These are phyloP conservation scores for Triplophysa rosa DNA, from an alignment of 2,113 vertebrate genomes.

Conservation along the genomic window DNA sequence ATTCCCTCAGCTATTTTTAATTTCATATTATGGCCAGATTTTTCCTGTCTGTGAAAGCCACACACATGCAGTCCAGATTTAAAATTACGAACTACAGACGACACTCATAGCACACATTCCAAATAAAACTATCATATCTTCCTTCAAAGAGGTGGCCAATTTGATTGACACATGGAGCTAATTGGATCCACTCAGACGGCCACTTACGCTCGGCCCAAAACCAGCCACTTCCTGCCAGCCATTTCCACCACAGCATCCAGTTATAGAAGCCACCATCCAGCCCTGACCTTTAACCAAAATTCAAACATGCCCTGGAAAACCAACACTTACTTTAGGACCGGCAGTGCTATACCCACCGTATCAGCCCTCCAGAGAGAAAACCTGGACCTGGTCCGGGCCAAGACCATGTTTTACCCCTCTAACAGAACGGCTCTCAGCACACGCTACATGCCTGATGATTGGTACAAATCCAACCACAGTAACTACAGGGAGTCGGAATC, in stretches of 20 bases:
- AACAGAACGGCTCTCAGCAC: constrained; percentile 77
- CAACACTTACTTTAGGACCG: constrained; percentile 76
- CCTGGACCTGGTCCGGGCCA: constrained; percentile 73
- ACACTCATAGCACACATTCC: not conserved
- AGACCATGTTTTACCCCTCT: constrained; percentile 79
- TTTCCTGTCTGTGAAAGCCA: not conserved
- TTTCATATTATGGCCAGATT: not conserved
- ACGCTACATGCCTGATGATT: constrained; percentile 85
- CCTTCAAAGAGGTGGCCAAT: constrained; percentile 53
- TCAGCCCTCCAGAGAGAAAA: constrained; percentile 67
- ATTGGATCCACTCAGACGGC: constrained; percentile 78
- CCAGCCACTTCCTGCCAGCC: constrained; percentile 82
- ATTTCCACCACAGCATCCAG: constrained; percentile 81
- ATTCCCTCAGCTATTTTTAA: not conserved
- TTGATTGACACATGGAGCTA: constrained; percentile 76
- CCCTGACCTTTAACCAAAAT: constrained; percentile 67
- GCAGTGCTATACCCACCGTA: constrained; percentile 67
- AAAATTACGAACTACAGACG: not conserved
- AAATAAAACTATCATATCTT: not conserved
- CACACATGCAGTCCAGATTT: not conserved
- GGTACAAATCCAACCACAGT: constrained; percentile 84
- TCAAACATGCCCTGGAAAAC: constrained; percentile 81
- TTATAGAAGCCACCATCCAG: constrained; percentile 77
- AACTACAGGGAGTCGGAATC: constrained; percentile 84
- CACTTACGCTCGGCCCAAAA: constrained; percentile 76